Conservation (phyloP, 2,113 vertebrate genomes). For the Alligator mississippiensis region DNA sequence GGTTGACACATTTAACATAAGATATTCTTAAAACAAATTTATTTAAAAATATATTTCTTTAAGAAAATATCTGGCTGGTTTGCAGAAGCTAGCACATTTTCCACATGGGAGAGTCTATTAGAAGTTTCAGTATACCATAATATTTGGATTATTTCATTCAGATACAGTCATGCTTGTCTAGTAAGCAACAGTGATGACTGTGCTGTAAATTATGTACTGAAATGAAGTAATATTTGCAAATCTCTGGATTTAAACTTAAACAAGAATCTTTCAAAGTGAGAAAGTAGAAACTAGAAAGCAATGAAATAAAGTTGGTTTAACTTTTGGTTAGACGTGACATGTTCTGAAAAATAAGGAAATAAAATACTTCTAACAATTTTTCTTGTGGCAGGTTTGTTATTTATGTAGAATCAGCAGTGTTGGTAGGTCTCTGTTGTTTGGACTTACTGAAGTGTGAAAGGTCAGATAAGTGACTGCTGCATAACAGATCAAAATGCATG, state of each 20-base stretch:
- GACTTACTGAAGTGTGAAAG: not conserved
- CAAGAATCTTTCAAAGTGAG: not conserved
- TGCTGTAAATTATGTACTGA: constrained; percentile 11
- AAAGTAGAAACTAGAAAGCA: not conserved
- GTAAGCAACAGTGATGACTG: constrained; percentile 48
- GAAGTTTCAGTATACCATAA: constrained; percentile 29
- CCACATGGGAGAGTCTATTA: constrained; percentile 21
- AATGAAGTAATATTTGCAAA: constrained; percentile 30
- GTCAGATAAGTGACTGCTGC: not conserved
- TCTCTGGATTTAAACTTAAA: not conserved
- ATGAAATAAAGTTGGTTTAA: not conserved
- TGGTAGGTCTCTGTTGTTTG: not conserved
- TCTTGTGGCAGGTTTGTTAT: not conserved
- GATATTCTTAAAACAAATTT: not conserved
- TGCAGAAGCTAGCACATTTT: constrained; percentile 37
- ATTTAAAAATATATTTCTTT: not conserved
- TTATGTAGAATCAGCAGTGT: not conserved
- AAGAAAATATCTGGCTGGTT: not conserved
- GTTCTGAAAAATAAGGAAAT: not conserved
- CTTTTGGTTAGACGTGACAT: not conserved
- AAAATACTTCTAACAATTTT: not conserved
- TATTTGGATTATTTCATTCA: constrained; percentile 47
- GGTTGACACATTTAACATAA: not conserved
- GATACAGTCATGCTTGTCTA: constrained; percentile 37
- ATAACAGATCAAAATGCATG: not conserved